phyloP scores from a whole-genome alignment of 2,888 invertebrate species.

The Philhelius pedissequus region DNA sequence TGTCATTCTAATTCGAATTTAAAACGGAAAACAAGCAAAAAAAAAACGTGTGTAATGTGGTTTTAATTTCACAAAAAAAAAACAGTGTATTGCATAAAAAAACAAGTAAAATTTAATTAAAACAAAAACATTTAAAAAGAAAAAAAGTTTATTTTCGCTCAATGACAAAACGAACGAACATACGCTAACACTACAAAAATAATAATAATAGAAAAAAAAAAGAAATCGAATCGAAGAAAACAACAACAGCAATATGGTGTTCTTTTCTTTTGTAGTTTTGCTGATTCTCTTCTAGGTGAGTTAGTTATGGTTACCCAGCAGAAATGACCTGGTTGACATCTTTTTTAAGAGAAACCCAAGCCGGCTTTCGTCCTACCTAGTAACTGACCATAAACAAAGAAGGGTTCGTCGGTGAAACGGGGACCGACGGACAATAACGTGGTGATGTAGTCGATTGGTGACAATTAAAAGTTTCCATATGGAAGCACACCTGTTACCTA shows the following conservation, averaged over 20 bases:
- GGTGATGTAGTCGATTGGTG: neutral
- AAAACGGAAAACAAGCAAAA: neutral
- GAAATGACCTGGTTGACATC: slow-evolving; percentile 52
- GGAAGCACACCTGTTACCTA: slow-evolving; percentile 64
- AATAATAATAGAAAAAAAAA: slow-evolving; percentile 9
- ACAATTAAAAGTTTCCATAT: slow-evolving; percentile 47
- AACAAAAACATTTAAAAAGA: neutral
- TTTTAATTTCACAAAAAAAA: slow-evolving; percentile 28
- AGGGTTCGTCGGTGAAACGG: neutral
- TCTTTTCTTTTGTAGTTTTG: neutral
- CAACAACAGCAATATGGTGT: slow-evolving; percentile 23
- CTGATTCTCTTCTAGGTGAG: slow-evolving; percentile 33
- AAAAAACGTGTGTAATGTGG: slow-evolving; percentile 14
- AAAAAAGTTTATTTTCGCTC: slow-evolving; percentile 49
- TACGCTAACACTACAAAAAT: slow-evolving; percentile 50
- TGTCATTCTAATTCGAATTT: slow-evolving; percentile 34
- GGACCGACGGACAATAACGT: neutral
- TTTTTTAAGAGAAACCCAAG: neutral
- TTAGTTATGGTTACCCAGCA: slow-evolving; percentile 53
- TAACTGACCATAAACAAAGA: neutral
- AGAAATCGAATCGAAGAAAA: neutral
- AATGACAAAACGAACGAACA: slow-evolving; percentile 56
- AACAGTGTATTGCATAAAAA: slow-evolving; percentile 54
- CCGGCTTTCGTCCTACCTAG: slow-evolving; percentile 33
- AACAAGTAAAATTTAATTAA: slow-evolving; percentile 42